phyloP scores from a whole-genome alignment of 2,113 vertebrate genomes.

The human (Homo sapiens) region DNA sequence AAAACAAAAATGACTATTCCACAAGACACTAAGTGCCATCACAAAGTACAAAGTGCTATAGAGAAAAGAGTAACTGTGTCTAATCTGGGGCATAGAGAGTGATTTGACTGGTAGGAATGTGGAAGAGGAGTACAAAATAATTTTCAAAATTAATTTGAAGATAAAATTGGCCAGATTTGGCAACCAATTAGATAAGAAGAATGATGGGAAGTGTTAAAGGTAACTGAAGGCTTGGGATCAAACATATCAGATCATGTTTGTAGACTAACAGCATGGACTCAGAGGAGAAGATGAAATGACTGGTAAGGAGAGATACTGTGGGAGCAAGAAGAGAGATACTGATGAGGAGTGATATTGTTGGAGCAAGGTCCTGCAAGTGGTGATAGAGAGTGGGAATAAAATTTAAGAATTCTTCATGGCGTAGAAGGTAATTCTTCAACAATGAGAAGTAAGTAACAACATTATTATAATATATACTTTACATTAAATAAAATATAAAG shows the following conservation, averaged over 20 bases:
- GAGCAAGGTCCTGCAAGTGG: not conserved
- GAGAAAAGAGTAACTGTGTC: not conserved
- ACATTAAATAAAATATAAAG: not conserved
- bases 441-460: not conserved
- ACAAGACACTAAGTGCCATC: not conserved
- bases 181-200: not conserved
- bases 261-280: not conserved
- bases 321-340: not conserved
- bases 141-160: not conserved
- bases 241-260: not conserved
- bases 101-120: not conserved
- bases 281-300: not conserved
- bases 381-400: not conserved
- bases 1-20: not conserved
- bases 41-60: not conserved
- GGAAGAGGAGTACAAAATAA: not conserved
- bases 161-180: not conserved
- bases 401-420: not conserved
- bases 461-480: not conserved
- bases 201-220: not conserved
- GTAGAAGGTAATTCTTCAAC: not conserved
- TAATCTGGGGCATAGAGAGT: not conserved
- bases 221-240: not conserved
- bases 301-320: not conserved
- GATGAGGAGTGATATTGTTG: not conserved